Evolutionary conservation across 2,797 vertebrate genomes (phyloP).

Genomic region (Notamacropus eugenii): DNA sequence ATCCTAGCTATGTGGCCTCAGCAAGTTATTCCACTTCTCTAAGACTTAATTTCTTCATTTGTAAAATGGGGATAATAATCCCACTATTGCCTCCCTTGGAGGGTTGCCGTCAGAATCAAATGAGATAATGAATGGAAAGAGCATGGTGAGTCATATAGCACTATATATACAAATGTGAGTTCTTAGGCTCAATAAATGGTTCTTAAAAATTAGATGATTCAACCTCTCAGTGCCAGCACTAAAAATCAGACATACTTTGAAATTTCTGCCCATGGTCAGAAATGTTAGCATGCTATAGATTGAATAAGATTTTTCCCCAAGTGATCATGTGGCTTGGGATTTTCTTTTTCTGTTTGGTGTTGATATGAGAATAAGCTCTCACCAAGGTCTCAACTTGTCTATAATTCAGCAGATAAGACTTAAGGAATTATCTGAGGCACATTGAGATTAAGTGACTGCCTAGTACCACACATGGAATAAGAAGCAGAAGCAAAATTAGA

Average conservation of each 20-base stretch:
- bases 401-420: not conserved
- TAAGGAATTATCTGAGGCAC: not conserved
- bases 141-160: not conserved
- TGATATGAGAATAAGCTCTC: not conserved
- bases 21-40: not conserved
- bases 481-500: not conserved
- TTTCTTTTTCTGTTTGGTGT: not conserved
- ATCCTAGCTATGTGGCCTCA: not conserved
- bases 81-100: not conserved
- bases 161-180: not conserved
- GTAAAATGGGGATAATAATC: not conserved
- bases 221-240: not conserved
- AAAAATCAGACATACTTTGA: not conserved
- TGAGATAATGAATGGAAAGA: not conserved
- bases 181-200: not conserved
- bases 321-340: not conserved
- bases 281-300: not conserved
- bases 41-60: not conserved
- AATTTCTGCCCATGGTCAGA: not conserved
- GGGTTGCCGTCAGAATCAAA: not conserved
- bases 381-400: not conserved
- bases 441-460: not conserved
- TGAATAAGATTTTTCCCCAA: not conserved
- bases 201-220: not conserved
- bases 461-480: not conserved